Evolutionary conservation across 1,140 invertebrate genomes (phyloP).

Genomic region (Paraescarpia echinospica): DNA sequence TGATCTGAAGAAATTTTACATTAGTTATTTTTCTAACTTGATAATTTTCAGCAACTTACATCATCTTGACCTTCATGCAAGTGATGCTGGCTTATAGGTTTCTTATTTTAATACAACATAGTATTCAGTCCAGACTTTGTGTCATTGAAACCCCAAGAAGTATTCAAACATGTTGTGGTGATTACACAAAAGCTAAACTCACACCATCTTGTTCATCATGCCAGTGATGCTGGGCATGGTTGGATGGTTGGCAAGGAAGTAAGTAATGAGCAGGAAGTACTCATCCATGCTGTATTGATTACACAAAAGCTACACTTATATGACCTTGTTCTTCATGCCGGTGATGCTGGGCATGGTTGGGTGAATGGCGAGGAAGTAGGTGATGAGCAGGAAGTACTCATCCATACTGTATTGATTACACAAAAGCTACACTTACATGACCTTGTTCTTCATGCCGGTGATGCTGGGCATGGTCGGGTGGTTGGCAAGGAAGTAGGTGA

Average conservation of each 20-base stretch:
- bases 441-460: constrained; percentile 25
- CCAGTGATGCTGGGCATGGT: constrained; percentile 39
- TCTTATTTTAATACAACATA: too few species aligned
- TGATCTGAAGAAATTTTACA: too few species aligned
- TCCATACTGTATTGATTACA: not conserved
- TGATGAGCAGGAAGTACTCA: constrained; percentile 38
- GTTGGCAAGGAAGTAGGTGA: constrained; percentile 53
- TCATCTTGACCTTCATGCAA: too few species aligned
- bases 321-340: constrained; percentile 24
- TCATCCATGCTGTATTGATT: not conserved
- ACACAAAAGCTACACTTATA: constrained; percentile 21
- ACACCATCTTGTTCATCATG: constrained; percentile 26
- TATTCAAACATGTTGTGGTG: not conserved
- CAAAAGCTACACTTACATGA: constrained; percentile 23
- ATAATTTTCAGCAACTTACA: too few species aligned
- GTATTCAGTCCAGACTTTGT: too few species aligned
- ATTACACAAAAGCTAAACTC: constrained; percentile 1
- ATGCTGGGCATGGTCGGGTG: constrained; percentile 46
- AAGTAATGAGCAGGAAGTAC: constrained; percentile 43
- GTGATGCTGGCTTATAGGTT: too few species aligned
- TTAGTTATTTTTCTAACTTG: too few species aligned
- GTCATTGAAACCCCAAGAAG: not conserved
- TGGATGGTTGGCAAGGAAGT: constrained; percentile 51
- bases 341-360: constrained; percentile 43
- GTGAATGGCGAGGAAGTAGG: constrained; percentile 51